These are phyloP conservation scores for Prolemur simus DNA, from an alignment of 2,113 vertebrate species.

Conservation along the genomic window DNA sequence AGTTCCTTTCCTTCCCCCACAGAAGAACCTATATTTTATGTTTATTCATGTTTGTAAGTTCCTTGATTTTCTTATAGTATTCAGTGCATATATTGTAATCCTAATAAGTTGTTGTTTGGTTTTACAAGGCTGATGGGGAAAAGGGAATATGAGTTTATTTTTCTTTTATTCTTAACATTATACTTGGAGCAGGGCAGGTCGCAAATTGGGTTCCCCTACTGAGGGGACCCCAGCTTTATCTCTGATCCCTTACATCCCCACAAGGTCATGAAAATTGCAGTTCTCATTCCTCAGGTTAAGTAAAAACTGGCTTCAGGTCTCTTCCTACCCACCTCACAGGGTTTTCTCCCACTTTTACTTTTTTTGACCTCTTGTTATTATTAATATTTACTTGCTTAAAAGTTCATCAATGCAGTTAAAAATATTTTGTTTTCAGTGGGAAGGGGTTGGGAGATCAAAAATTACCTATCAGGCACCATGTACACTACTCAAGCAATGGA, in stretches of 20 bases:
- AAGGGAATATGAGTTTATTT: not conserved
- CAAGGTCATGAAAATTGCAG: not conserved
- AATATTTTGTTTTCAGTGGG: not conserved
- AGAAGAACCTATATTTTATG: not conserved
- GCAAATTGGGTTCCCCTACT: rapidly evolving
- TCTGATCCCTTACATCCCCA: rapidly evolving
- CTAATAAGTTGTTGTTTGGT: not conserved
- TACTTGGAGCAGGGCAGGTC: not conserved
- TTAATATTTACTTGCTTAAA: not conserved
- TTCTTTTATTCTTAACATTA: not conserved
- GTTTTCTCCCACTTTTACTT: not conserved
- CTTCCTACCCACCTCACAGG: not conserved
- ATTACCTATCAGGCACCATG: too few relatives aligned
- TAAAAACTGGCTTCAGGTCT: not conserved
- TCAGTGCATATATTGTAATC: not conserved
- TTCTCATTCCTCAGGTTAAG: not conserved
- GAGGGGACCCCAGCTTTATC: not conserved
- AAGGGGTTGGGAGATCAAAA: too few relatives aligned
- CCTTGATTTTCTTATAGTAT: not conserved
- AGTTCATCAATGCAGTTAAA: not conserved
- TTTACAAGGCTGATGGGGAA: not conserved
- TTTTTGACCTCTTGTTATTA: not conserved
- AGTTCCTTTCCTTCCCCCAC: not conserved
- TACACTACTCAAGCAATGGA: too few relatives aligned
- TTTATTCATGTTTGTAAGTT: not conserved